phyloP scores from a whole-genome alignment of 1,140 invertebrate species.

The Macrostomum lignano region DNA sequence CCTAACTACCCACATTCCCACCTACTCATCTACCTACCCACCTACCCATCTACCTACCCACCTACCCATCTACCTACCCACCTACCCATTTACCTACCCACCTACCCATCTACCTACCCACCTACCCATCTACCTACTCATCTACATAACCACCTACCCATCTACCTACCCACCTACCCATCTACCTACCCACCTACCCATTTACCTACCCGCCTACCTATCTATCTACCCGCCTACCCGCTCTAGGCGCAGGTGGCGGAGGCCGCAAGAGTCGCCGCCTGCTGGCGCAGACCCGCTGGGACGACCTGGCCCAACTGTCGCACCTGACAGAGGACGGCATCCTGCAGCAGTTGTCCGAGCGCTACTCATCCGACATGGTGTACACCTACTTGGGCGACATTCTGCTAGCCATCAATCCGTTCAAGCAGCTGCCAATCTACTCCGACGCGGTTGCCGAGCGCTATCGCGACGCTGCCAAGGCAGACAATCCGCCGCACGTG shows the following conservation, averaged over 20 bases:
- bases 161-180: no score
- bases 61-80: no score
- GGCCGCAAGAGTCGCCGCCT: background rate
- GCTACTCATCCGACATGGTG: constrained; percentile 43
- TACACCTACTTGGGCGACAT: constrained; percentile 68
- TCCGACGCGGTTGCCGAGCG: constrained; percentile 41
- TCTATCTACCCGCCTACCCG: constrained; percentile 34
- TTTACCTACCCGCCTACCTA: no score
- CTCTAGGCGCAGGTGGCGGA: constrained; percentile 15
- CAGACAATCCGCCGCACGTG: constrained; percentile 52
- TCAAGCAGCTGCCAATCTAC: constrained; percentile 44
- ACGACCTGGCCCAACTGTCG: background rate
- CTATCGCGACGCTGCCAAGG: constrained; percentile 43
- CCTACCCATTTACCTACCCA: no score
- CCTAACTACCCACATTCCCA: no score
- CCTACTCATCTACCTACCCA: no score
- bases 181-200: no score
- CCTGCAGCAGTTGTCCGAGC: constrained; percentile 41
- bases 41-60: no score
- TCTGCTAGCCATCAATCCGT: constrained; percentile 53
- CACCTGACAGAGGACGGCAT: constrained; percentile 49
- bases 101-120: no score
- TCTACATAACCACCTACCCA: no score
- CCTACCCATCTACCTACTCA: no score
- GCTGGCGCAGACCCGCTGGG: background rate